phyloP scores from a whole-genome alignment of 2,797 vertebrate genomes.

The Hoplostethus mediterraneus region DNA sequence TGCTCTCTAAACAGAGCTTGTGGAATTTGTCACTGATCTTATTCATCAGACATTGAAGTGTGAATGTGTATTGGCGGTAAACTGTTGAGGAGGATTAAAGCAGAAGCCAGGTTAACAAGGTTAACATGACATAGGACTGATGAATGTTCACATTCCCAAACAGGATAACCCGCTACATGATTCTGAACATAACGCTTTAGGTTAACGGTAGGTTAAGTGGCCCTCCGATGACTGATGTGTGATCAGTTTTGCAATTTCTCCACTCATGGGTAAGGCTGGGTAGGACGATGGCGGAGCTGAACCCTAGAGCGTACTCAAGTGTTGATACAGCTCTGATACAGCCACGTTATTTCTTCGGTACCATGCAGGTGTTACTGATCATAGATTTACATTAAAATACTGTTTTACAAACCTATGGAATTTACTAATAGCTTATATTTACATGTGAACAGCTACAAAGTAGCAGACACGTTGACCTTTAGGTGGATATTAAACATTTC shows the following conservation, averaged over 20 bases:
- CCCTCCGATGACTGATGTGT: background rate
- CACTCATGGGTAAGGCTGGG: slow-evolving; percentile 34
- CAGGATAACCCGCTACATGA: slow-evolving; percentile 49
- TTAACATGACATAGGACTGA: slow-evolving; percentile 42
- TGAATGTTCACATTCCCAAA: slow-evolving; percentile 49
- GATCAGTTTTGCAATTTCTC: slow-evolving; percentile 43
- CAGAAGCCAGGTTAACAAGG: slow-evolving; percentile 13
- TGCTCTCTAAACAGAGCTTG: background rate
- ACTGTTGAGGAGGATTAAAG: slow-evolving; percentile 30
- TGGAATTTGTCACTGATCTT: background rate
- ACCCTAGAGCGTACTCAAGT: too few species aligned
- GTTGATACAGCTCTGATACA: too few species aligned
- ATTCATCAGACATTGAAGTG: background rate
- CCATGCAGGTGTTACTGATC: too few species aligned
- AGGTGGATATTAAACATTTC: too few species aligned
- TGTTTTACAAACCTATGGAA: too few species aligned
- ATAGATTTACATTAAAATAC: too few species aligned
- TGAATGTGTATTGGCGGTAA: slow-evolving; percentile 26
- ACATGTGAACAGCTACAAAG: too few species aligned
- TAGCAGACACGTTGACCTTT: too few species aligned
- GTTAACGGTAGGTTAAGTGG: background rate
- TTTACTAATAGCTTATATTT: too few species aligned
- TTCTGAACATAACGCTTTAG: slow-evolving; percentile 31
- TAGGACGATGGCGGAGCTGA: background rate
- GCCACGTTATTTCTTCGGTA: too few species aligned